These are phyloP conservation scores for Trypoxylus dichotomus DNA, from an alignment of 1,140 invertebrate species.

Conservation along the genomic window DNA sequence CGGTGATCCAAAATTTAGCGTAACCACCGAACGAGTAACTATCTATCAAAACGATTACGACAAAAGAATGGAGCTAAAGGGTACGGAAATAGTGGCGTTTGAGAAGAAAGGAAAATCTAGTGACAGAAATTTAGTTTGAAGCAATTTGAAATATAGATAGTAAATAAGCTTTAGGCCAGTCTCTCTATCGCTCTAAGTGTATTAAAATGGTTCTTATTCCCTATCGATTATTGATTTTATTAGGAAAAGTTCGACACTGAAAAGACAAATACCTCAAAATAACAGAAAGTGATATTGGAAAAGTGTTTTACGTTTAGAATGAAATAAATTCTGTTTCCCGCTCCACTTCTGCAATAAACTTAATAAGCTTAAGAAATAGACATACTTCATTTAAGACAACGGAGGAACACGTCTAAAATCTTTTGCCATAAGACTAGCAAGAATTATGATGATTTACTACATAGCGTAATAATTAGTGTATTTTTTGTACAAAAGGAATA, in stretches of 20 bases:
- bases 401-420: too few species aligned
- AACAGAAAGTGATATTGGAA: background rate
- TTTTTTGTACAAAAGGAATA: too few species aligned
- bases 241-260: background rate
- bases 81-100: background rate
- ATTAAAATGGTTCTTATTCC: conserved; percentile 14
- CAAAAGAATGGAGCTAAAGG: background rate
- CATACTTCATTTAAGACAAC: too few species aligned
- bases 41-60: conserved; percentile 1
- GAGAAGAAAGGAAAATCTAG: background rate
- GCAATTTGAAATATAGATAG: background rate
- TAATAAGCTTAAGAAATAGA: too few species aligned
- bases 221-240: background rate
- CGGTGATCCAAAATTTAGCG: conserved; percentile 12
- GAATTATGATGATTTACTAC: too few species aligned
- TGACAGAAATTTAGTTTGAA: background rate
- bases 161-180: conserved; percentile 2
- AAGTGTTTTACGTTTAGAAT: background rate
- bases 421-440: too few species aligned
- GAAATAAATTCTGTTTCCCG: too few species aligned
- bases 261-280: background rate
- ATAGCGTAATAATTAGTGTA: too few species aligned
- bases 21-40: conserved; percentile 3
- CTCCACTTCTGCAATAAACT: too few species aligned
- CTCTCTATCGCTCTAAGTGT: background rate